Base-by-base conservation (phyloP, 2,888 invertebrate species). In the Aspidiotus rigidus region DNA sequence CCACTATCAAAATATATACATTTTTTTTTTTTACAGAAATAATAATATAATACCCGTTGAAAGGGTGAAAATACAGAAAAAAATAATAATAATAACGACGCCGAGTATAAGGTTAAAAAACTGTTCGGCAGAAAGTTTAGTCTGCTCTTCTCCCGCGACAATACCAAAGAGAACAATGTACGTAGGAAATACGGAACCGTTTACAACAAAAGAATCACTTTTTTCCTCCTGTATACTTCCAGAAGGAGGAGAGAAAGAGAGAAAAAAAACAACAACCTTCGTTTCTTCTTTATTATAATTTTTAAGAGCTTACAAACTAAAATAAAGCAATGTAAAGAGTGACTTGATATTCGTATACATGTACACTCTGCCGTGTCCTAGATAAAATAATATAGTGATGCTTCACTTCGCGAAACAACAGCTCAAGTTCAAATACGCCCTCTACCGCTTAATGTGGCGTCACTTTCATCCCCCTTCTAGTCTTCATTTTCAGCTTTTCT, bases 221-320 rank as follows among this genome's bases (percentile, higher is more conserved):
- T 39, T 60, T 60, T 60, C 39, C 39, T 60, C 17, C 11, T 60
- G 13, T 28, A 28, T 1, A 28, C n/a, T n/a, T n/a, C n/a, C n/a
- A 28, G 28, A 5, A 28, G 28, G 28, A 28, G 28, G 28, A 28
- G 28, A 3, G 28, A 28, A 5, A 28, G 28, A 28, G 28, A 28
- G 28, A 28, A 28, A 28, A 28, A 28, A 28, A 28, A 28, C 28
- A 28, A 28, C 28, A 28, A 28, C 10, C 10, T 28, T 60, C 40
- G 17, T 60, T 57, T 16, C 28, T 59, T 28, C 59, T 59, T 62
- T 62, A 42, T 62, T 62, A 41, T 62, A 62, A 62, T 62, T 62
- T 59, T 62, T 62, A 62, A 62, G 62, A 62, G 62, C 62, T 62
- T 62, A 62, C 62, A 62, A 62, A 13, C 17, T 15, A 62, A 62